Evolutionary conservation across 2,113 vertebrate species (phyloP).

Genomic region (Haplotaxodon microlepis): DNA sequence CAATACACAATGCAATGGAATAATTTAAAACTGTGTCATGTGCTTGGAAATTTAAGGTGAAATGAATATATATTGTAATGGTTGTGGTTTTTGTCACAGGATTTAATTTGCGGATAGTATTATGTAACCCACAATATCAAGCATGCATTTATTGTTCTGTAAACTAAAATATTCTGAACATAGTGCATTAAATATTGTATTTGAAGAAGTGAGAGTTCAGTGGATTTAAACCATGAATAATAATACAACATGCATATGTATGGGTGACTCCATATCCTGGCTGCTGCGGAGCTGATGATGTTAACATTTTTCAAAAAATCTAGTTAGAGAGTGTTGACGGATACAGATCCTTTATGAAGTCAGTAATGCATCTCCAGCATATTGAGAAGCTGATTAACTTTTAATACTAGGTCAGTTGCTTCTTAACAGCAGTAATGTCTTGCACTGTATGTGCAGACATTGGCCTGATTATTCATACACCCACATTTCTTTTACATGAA

Average conservation of each 20-base stretch:
- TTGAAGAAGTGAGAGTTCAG: background rate
- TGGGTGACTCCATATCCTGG: background rate
- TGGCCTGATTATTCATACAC: background rate
- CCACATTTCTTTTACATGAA: background rate
- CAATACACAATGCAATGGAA: background rate
- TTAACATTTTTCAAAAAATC: background rate
- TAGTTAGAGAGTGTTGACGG: background rate
- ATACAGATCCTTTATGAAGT: slow-evolving; percentile 3
- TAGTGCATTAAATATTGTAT: background rate
- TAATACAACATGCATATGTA: background rate
- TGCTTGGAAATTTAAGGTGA: background rate
- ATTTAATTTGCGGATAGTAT: background rate
- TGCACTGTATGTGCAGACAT: background rate
- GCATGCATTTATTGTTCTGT: background rate
- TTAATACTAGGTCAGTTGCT: background rate
- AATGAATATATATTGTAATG: background rate
- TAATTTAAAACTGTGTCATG: background rate
- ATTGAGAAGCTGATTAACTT: background rate
- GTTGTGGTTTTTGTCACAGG: background rate
- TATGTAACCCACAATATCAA: background rate
- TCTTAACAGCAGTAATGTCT: background rate
- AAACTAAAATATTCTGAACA: background rate
- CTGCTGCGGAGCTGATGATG: background rate
- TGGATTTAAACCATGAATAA: background rate
- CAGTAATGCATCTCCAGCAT: background rate